These are phyloP conservation scores for Rhyacophila evoluta DNA, from an alignment of 2,888 invertebrate genomes.

Conservation along the genomic window DNA sequence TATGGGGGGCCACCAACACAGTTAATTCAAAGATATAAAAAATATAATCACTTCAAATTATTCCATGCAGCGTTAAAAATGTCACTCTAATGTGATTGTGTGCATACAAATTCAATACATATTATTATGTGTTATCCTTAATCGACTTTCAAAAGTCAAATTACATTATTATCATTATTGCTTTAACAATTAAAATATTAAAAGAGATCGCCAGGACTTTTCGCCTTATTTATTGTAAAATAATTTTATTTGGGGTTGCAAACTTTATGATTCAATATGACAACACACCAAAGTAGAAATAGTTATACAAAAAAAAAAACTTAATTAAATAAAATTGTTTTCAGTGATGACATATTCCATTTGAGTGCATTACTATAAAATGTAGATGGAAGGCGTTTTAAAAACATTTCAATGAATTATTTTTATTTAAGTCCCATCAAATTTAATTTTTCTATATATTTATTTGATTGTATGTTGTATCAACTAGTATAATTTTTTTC, in stretches of 20 bases:
- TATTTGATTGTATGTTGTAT: too few species aligned
- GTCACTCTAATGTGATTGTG: neutral
- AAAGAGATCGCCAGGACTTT: conserved; percentile 6
- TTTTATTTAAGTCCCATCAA: too few species aligned
- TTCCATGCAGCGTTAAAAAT: neutral
- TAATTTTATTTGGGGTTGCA: neutral
- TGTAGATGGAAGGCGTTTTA: too few species aligned
- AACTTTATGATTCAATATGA: neutral
- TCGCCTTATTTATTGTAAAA: neutral
- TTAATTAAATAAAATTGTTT: too few species aligned
- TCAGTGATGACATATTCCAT: too few species aligned
- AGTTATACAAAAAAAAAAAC: too few species aligned
- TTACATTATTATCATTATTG: neutral
- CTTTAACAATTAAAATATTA: neutral
- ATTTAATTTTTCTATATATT: too few species aligned
- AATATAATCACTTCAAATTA: conserved; percentile 10
- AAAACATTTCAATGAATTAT: too few species aligned
- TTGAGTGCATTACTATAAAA: too few species aligned
- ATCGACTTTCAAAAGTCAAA: neutral
- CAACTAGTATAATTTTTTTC: too few species aligned
- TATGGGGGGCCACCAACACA: neutral
- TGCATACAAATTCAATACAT: neutral
- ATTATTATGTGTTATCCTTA: neutral
- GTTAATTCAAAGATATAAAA: conserved; percentile 5
- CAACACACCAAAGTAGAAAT: neutral